These are phyloP conservation scores for Bembecia ichneumoniformis DNA, from an alignment of 2,888 invertebrate species.

Conservation along the genomic window DNA sequence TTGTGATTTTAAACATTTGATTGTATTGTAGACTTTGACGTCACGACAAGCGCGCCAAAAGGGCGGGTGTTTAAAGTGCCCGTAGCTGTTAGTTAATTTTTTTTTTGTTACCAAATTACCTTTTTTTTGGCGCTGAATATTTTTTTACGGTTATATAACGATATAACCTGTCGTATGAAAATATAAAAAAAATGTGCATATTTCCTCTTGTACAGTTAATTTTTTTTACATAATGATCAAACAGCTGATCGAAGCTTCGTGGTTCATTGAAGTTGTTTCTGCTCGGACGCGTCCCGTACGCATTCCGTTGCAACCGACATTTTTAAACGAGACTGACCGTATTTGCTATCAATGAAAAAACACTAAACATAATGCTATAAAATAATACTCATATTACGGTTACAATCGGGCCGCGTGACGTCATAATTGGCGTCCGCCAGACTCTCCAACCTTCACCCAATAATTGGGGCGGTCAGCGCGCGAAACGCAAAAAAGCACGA, in stretches of 20 bases:
- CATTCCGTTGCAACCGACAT: neutral
- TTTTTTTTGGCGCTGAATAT: no score
- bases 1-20: no score
- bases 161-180: no score
- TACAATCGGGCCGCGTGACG: conserved; percentile 16
- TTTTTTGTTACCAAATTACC: no score
- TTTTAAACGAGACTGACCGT: neutral
- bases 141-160: no score
- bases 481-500: conserved; percentile 35
- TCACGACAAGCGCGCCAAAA: no score
- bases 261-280: neutral
- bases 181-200: no score
- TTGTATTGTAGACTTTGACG: no score
- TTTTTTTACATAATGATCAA: neutral
- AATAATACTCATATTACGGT: neutral
- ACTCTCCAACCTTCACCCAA: conserved; percentile 25
- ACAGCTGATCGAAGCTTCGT: neutral
- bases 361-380: neutral
- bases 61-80: no score
- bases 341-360: neutral
- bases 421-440: conserved; percentile 22
- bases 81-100: no score
- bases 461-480: conserved; percentile 32
- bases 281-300: neutral
- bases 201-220: no score